A percentile compares a stretch with the other conserved stretches of the same genome.
phyloP scores from a whole-genome alignment of 1,140 invertebrate genomes.

The Eulimnadia texana region DNA sequence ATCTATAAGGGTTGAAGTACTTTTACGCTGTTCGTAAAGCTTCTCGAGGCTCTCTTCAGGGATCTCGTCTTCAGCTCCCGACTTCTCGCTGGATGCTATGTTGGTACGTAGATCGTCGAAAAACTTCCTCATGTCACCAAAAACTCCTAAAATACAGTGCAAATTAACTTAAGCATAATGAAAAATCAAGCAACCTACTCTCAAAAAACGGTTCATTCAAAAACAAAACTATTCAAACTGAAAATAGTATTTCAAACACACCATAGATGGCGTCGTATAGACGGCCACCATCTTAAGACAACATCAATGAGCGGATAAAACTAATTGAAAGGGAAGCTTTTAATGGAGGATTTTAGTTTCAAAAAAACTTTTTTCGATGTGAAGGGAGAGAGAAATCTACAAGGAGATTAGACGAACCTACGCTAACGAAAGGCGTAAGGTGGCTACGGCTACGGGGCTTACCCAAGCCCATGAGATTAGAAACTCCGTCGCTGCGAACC shows the following conservation, averaged over 20 bases:
- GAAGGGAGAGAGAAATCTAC: not conserved
- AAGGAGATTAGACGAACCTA: slow-evolving; percentile 9
- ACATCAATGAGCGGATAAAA: too few species aligned
- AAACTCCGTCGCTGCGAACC: slow-evolving; percentile 2
- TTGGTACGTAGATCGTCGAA: slow-evolving; percentile 9
- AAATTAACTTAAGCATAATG: not conserved
- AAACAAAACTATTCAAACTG: too few species aligned
- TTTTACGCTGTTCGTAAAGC: not conserved
- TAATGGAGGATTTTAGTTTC: too few species aligned
- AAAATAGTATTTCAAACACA: too few species aligned
- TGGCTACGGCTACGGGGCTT: slow-evolving; percentile 7
- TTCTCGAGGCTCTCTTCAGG: not conserved
- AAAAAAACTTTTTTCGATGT: not conserved
- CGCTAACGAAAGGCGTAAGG: slow-evolving; percentile 12
- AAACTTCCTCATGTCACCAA: slow-evolving; percentile 11
- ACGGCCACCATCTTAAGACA: too few species aligned
- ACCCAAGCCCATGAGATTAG: slow-evolving; percentile 9
- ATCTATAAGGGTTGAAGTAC: not conserved
- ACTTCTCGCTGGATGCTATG: not conserved
- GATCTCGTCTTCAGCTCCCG: not conserved
- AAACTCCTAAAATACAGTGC: slow-evolving; percentile 3
- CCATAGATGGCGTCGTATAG: too few species aligned
- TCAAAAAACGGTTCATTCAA: too few species aligned
- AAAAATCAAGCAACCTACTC: too few species aligned
- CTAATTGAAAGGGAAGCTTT: too few species aligned